phyloP scores from a whole-genome alignment of 2,888 invertebrate species.

The Mimas tiliae region DNA sequence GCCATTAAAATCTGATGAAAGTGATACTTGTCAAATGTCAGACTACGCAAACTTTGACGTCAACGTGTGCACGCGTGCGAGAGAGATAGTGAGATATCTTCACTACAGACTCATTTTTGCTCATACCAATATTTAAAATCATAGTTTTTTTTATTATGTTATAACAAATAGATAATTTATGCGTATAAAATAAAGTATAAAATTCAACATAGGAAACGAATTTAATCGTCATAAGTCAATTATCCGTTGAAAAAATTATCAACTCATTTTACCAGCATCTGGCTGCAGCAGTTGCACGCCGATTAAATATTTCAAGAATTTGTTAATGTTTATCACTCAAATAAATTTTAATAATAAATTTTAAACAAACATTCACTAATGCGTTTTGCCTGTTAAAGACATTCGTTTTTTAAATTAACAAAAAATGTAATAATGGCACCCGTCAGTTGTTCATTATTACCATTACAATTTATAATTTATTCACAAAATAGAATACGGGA shows the following conservation, averaged over 20 bases:
- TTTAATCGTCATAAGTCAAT: constrained; percentile 12
- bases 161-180: too few relatives aligned
- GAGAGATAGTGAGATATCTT: too few relatives aligned
- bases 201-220: neutral
- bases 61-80: too few relatives aligned
- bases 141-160: too few relatives aligned
- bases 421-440: neutral
- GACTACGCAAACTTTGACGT: too few relatives aligned
- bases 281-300: constrained; percentile 39
- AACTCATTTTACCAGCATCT: constrained; percentile 35
- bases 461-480: neutral
- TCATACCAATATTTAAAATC: too few relatives aligned
- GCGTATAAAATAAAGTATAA: too few relatives aligned
- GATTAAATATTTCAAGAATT: constrained; percentile 33
- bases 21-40: too few relatives aligned
- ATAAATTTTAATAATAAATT: constrained; percentile 17
- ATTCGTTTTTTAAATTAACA: neutral
- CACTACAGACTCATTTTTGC: too few relatives aligned
- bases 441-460: neutral
- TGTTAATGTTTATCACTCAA: constrained; percentile 8
- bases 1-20: too few relatives aligned
- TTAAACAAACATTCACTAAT: constrained; percentile 5
- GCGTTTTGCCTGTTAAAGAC: neutral
- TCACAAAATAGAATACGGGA: neutral
- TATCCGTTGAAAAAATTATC: neutral